These are phyloP conservation scores for Brachynemurus nebulosus DNA, from an alignment of 2,888 invertebrate genomes.

Conservation along the genomic window DNA sequence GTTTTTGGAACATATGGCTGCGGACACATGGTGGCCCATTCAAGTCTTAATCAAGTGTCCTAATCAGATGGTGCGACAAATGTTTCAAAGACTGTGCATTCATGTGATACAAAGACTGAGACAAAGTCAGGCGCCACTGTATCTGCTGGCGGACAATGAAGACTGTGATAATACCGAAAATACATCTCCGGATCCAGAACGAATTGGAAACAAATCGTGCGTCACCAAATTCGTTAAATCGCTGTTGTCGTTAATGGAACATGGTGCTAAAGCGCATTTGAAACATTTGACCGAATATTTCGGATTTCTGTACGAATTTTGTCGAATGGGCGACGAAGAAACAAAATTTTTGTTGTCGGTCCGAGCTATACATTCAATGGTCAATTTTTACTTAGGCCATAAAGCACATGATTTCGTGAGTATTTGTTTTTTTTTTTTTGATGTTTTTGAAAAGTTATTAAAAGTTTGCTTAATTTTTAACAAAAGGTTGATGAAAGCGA, in stretches of 20 bases:
- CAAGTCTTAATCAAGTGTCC: constrained; percentile 87
- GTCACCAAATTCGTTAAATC: constrained; percentile 87
- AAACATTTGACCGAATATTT: constrained; percentile 89
- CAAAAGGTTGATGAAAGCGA: constrained; percentile 56
- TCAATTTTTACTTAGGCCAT: constrained; percentile 84
- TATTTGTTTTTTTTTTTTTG: constrained; percentile 12
- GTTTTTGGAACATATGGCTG: constrained; percentile 87
- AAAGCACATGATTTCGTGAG: constrained; percentile 57
- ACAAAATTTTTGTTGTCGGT: constrained; percentile 74
- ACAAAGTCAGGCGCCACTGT: constrained; percentile 43
- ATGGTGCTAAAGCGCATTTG: constrained; percentile 71
- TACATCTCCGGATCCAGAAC: constrained; percentile 34
- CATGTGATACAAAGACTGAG: constrained; percentile 83
- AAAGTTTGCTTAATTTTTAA: not conserved
- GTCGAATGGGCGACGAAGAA: constrained; percentile 90
- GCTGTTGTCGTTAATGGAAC: constrained; percentile 75
- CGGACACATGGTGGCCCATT: constrained; percentile 91
- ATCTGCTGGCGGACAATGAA: constrained; percentile 40
- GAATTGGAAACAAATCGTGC: constrained; percentile 66
- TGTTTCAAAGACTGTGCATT: constrained; percentile 90
- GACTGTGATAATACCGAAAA: constrained; percentile 36
- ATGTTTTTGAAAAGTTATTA: not conserved
- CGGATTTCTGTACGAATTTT: constrained; percentile 81
- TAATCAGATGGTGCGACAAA: constrained; percentile 91
- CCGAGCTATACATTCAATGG: constrained; percentile 79